Base-by-base conservation (phyloP, 2,888 invertebrate species). In the Leptarthrus brevirostris region DNA sequence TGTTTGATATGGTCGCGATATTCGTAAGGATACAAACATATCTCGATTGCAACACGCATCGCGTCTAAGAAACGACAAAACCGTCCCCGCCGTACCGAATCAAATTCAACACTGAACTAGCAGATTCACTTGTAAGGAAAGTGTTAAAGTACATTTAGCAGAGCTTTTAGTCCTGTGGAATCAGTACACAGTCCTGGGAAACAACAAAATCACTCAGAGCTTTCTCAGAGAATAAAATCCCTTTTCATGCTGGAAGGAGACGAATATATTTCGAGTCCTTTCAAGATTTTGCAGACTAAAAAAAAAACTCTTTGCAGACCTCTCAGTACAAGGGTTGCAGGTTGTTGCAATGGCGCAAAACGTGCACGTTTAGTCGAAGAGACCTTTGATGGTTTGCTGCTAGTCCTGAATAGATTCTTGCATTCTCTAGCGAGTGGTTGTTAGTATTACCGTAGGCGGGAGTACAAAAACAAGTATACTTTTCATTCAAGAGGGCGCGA, bases 21-120 rank as follows among this genome's bases (percentile, higher is more conserved):
- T 24, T 16, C 49, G 16, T 49, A 16, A 49, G n/a, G 18, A 8
- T 49, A 49, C 49, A 18, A 49, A 20, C 3, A 49, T 18, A 49
- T 16, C 49, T n/a, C 6, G 49, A 6, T 12, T 6, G 49, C 14
- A 14, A 44, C 24, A 47, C 40, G 64, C 64, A 5, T 16, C 12
- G 2, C n/a, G 10, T 20, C n/a, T 6, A 5, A 20, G 26, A 64
- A 16, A 24, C 6, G 16, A 8, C 49, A 16, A 58, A 58, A 18
- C 10, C 36, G 10, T 12, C 49, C 24, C 69, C 52, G 66, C 69
- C 75, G 49, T 47, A 26, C 49, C 73, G 75, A 26, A 44, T 58
- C 47, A 69, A 66, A 73, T 72, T 58, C 75, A 58, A 54, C 24
- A 58, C 58, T 72, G 52, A 58, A 75, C 75, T 75, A 69, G 72